A percentile compares a stretch with the other conserved stretches of the same genome.
Evolutionary conservation across 2,888 invertebrate species (phyloP).

Genomic region (Lasioglossum oenotherae): DNA sequence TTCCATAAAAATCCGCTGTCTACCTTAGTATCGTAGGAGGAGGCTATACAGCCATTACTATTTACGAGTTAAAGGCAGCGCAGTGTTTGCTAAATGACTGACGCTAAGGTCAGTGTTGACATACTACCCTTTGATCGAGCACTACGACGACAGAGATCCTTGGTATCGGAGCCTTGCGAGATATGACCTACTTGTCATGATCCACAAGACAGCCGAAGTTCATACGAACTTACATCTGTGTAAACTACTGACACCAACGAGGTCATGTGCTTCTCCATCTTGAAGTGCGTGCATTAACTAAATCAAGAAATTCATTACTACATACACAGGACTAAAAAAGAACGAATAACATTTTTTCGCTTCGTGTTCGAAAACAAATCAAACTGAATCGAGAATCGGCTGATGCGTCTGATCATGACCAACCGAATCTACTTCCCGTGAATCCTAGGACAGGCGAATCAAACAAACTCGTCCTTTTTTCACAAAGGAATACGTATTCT

Average conservation of each 20-base stretch:
- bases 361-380: too few relatives aligned
- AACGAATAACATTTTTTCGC: too few relatives aligned
- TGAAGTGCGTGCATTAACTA: background rate
- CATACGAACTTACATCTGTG: background rate
- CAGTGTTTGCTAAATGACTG: background rate
- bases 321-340: too few relatives aligned
- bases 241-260: background rate
- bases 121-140: background rate
- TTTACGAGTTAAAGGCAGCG: background rate
- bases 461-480: too few relatives aligned
- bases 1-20: too few relatives aligned
- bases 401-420: too few relatives aligned
- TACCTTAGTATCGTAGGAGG: too few relatives aligned
- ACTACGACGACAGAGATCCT: background rate
- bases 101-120: slow-evolving; percentile 1
- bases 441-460: too few relatives aligned
- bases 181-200: background rate
- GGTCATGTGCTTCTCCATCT: background rate
- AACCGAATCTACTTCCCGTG: too few relatives aligned
- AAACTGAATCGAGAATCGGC: too few relatives aligned
- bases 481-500: too few relatives aligned
- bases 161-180: background rate
- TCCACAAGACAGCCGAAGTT: background rate
- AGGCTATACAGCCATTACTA: background rate
- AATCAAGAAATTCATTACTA: background rate